These are phyloP conservation scores for Galerucella nymphaeae DNA, from an alignment of 2,888 invertebrate genomes.

Conservation along the genomic window DNA sequence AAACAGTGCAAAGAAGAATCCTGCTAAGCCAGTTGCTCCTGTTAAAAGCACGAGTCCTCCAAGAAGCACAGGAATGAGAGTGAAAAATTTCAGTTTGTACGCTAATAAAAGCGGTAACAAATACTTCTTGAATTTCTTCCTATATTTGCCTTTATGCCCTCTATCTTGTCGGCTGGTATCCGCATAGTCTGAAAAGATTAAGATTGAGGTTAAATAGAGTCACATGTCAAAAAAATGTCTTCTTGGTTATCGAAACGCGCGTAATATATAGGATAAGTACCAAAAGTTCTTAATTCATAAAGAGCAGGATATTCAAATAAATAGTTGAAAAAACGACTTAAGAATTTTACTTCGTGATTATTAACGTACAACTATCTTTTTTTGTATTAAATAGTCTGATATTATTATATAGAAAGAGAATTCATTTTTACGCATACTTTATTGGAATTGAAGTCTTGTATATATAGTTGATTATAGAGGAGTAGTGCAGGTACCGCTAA, in stretches of 20 bases:
- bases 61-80: conserved; percentile 80
- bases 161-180: conserved; percentile 51
- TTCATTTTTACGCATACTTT: conserved; percentile 22
- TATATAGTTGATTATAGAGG: conserved; percentile 11
- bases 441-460: background rate
- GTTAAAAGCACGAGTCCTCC: conserved; percentile 78
- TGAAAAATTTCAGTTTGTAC: conserved; percentile 85
- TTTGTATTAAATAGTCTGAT: too few species aligned
- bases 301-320: too few species aligned
- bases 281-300: too few species aligned
- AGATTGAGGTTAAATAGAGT: too few species aligned
- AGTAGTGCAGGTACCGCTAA: conserved; percentile 18
- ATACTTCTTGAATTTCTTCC: conserved; percentile 75
- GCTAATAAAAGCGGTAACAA: conserved; percentile 81
- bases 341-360: background rate
- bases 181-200: conserved; percentile 47
- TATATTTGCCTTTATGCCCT: conserved; percentile 62
- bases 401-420: background rate
- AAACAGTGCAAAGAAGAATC: conserved; percentile 89
- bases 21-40: conserved; percentile 83
- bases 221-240: too few species aligned
- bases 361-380: background rate
- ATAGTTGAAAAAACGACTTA: too few species aligned
- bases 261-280: too few species aligned
- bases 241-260: too few species aligned